Evolutionary conservation across 2,888 invertebrate species (phyloP).

Genomic region (Brachynemurus nebulosus): DNA sequence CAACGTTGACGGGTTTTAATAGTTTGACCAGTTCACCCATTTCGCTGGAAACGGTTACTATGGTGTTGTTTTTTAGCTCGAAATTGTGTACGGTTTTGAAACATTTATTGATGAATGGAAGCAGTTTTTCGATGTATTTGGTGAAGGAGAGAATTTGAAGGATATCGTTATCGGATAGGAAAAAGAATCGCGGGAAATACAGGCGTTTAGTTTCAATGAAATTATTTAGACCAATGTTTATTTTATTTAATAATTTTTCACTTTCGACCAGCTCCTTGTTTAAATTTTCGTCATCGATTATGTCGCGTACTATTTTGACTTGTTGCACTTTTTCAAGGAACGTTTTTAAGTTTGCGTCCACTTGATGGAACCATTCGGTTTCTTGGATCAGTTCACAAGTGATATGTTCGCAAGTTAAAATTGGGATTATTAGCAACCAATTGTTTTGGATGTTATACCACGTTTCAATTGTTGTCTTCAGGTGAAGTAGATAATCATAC

Average conservation of each 20-base stretch:
- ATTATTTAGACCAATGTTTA: conserved; percentile 67
- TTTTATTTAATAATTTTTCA: conserved; percentile 55
- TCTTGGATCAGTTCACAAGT: conserved; percentile 77
- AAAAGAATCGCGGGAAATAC: conserved; percentile 78
- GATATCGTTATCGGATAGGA: conserved; percentile 82
- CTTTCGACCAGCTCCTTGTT: conserved; percentile 58
- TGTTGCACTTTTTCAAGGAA: conserved; percentile 48
- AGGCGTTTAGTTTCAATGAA: conserved; percentile 75
- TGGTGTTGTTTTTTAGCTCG: conserved; percentile 57
- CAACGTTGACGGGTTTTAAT: conserved; percentile 45
- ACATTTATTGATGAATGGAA: conserved; percentile 76
- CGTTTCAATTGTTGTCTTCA: conserved; percentile 61
- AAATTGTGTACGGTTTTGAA: conserved; percentile 61
- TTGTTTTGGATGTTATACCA: conserved; percentile 47
- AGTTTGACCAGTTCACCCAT: conserved; percentile 58
- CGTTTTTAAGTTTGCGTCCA: conserved; percentile 50
- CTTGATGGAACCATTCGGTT: conserved; percentile 60
- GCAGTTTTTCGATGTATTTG: conserved; percentile 69
- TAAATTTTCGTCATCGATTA: conserved; percentile 50
- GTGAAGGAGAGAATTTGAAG: conserved; percentile 82
- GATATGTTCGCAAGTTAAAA: conserved; percentile 78
- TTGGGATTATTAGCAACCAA: conserved; percentile 62
- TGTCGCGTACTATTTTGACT: conserved; percentile 49
- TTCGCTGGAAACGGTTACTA: conserved; percentile 63
- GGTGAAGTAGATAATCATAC: conserved; percentile 57